Conservation (phyloP, 2,797 vertebrate species). For the Amazona finschi region DNA sequence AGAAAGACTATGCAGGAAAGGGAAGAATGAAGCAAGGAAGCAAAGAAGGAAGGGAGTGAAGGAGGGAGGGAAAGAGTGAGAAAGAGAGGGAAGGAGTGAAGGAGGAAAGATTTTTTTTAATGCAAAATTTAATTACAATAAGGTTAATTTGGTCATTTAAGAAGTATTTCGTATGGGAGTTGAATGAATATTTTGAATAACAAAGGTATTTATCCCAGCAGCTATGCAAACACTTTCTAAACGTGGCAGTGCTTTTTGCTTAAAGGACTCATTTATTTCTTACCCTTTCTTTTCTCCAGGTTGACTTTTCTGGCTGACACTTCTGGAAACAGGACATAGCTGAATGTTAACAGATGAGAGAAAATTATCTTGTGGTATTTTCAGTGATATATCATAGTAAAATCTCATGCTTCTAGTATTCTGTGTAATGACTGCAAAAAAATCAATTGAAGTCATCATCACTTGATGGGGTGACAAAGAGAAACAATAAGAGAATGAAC, state of each 20-base stretch:
- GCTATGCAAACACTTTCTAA: not conserved
- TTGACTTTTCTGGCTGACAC: not conserved
- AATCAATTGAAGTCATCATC: not conserved
- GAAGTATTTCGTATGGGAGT: not conserved
- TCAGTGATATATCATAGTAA: not conserved
- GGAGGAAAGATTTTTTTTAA: not conserved
- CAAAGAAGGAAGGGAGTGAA: too few relatives aligned
- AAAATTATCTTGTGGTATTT: not conserved
- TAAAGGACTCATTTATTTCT: not conserved
- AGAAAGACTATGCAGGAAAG: too few relatives aligned
- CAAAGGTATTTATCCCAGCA: not conserved
- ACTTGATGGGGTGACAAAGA: not conserved
- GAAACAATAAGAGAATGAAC: not conserved
- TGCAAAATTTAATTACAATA: not conserved
- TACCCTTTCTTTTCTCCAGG: not conserved
- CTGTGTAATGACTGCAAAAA: not conserved
- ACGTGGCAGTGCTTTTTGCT: not conserved
- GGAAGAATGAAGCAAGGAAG: not conserved
- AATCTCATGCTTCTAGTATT: not conserved
- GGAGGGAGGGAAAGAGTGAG: not conserved
- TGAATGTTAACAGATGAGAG: not conserved
- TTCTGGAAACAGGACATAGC: not conserved
- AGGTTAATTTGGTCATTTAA: not conserved
- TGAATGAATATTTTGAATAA: not conserved
- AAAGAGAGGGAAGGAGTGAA: not conserved